phyloP scores from a whole-genome alignment of 2,888 invertebrate species.

The Caenorhabditis drosophilae region DNA sequence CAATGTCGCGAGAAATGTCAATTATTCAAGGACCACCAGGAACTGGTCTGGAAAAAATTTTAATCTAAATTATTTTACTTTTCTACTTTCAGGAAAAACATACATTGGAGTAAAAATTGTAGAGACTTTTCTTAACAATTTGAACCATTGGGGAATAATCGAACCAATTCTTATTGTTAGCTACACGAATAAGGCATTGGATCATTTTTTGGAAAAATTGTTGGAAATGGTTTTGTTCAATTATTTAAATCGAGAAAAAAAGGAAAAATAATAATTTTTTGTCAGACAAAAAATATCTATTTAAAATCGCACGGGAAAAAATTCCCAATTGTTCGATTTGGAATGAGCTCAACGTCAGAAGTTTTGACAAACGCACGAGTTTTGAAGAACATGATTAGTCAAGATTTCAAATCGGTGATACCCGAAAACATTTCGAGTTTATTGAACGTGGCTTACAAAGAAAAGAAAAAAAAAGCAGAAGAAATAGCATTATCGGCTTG shows the following conservation, averaged over 20 bases:
- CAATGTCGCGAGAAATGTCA: conserved; percentile 78
- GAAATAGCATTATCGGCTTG: conserved; percentile 11
- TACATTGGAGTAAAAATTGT: conserved; percentile 49
- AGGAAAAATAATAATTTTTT: neutral
- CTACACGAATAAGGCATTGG: conserved; percentile 85
- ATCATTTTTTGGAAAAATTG: conserved; percentile 81
- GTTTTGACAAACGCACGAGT: conserved; percentile 10
- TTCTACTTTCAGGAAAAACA: conserved; percentile 45
- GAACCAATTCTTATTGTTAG: conserved; percentile 80
- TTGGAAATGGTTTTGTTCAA: conserved; percentile 18
- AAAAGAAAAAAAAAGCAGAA: neutral
- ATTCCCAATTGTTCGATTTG: conserved; percentile 29
- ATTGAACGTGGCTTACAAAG: too few relatives aligned
- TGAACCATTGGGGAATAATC: conserved; percentile 34
- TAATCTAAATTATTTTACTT: neutral
- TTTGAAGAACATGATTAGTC: conserved; percentile 6
- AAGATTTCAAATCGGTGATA: too few relatives aligned
- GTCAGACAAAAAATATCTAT: too few relatives aligned
- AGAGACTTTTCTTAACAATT: conserved; percentile 48
- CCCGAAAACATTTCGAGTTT: too few relatives aligned
- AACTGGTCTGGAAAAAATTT: conserved; percentile 74
- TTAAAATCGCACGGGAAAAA: too few relatives aligned
- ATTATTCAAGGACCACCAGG: conserved; percentile 88
- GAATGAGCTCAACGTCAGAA: conserved; percentile 21
- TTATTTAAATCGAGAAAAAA: neutral